Base-by-base conservation (phyloP, 2,888 invertebrate genomes). In the Sesamia inferens region DNA sequence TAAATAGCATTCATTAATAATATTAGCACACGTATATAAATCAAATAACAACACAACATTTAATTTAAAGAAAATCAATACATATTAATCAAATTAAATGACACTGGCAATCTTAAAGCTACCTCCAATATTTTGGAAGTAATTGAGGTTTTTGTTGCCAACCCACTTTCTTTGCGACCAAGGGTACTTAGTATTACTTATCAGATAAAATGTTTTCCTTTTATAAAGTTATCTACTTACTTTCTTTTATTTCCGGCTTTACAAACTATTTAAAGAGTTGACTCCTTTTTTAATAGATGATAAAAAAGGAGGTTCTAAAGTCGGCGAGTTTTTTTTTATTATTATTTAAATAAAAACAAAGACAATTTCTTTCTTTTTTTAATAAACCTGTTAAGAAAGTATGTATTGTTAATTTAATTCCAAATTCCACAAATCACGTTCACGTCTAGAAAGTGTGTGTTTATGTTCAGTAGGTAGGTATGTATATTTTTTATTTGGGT, bases 201-300 rank as follows among this genome's bases (percentile, higher is more conserved):
- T 57, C 55, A 39, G 39, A 48, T 62, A 63, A 44, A 62, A 61
- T 8, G 14, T 22, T 67, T 64, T 44, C 24, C 24, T 68, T 10
- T 68, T 39, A 14, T 54, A 39, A 0, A 5, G 16, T 67, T 51
- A 57, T 67, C 4, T 14, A 24, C 51, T 69, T 78, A 64, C 79
- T 59, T 51, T 82, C 31, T 31, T 31, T 31, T 31, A 16, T 78
- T 82, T 80, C 83, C 79, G 73, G 62, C 11, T 82, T 68, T 31
- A 31, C 57, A 19, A 44, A 55, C 16, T 58, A 75, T 68, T 22
- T 54, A 68, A 66, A 44, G 8, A 7, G 51, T 14, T 31, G 4
- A 63, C 14, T 64, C 66, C 22, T 14, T 48, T 48, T 67, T 54
- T 57, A 4, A 22, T 5, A 0, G 2, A 24, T 24, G 13, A 31